Percentiles rank a stretch among this genome's conserved stretches.
These are phyloP conservation scores for Tricholauxania praeusta DNA, from an alignment of 2,888 invertebrate species.

Conservation along the genomic window DNA sequence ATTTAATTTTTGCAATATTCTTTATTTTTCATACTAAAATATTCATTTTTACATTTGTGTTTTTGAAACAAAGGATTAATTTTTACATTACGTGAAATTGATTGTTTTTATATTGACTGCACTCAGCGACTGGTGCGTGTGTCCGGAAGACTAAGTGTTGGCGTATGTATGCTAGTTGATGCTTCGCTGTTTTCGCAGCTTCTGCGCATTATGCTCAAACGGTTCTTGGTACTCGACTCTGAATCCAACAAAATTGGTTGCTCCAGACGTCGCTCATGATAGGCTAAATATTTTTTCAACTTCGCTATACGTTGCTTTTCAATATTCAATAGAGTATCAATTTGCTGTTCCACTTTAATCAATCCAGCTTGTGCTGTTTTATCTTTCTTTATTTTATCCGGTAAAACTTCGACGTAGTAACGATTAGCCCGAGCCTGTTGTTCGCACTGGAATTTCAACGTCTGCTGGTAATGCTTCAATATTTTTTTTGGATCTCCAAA, in stretches of 20 bases:
- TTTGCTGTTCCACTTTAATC: conserved; percentile 25
- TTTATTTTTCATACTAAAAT: too few relatives aligned
- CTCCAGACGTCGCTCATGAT: conserved; percentile 44
- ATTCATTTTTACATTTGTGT: too few relatives aligned
- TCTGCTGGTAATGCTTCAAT: conserved; percentile 39
- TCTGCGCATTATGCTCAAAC: neutral
- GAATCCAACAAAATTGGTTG: conserved; percentile 33
- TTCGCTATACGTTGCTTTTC: conserved; percentile 45
- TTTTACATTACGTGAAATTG: too few relatives aligned
- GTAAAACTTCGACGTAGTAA: conserved; percentile 32
- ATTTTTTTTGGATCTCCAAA: conserved; percentile 41
- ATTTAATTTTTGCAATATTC: too few relatives aligned
- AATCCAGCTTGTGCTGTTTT: conserved; percentile 17
- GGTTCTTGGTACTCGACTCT: too few relatives aligned
- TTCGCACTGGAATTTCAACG: conserved; percentile 44
- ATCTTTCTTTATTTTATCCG: conserved; percentile 22
- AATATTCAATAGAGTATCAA: conserved; percentile 23
- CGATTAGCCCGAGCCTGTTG: conserved; percentile 37
- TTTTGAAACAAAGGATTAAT: too few relatives aligned
- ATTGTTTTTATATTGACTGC: too few relatives aligned
- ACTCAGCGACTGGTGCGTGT: neutral
- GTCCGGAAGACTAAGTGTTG: conserved; percentile 18
- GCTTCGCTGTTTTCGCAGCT: too few relatives aligned
- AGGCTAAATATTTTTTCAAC: conserved; percentile 43
- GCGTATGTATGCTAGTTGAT: conserved; percentile 3